Conservation (phyloP, 2,888 invertebrate species). For the Gonocerus acuteangulatus region DNA sequence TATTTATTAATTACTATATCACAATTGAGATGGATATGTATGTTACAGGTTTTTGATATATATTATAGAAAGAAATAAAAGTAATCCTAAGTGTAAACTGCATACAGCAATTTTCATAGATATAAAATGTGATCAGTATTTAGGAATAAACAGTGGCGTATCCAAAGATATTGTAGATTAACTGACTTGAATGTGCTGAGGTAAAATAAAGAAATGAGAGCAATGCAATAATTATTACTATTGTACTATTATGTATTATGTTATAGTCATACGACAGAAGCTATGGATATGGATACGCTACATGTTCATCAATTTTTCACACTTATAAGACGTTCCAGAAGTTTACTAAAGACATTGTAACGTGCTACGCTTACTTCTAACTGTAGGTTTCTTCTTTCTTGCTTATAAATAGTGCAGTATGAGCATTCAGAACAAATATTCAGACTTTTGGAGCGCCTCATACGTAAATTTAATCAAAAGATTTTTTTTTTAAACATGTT, state of each 20-base stretch:
- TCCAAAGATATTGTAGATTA: background rate
- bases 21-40: constrained; percentile 36
- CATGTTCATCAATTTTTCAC: too few species aligned
- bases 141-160: background rate
- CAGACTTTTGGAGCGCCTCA: constrained; percentile 24
- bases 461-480: background rate
- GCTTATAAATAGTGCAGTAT: too few species aligned
- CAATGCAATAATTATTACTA: too few species aligned
- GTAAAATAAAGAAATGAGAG: too few species aligned
- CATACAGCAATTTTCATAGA: background rate
- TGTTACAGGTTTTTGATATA: constrained; percentile 27
- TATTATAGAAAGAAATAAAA: background rate
- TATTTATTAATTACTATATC: constrained; percentile 32
- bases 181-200: too few species aligned
- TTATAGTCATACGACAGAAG: too few species aligned
- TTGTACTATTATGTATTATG: too few species aligned
- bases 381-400: background rate
- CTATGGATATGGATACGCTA: too few species aligned
- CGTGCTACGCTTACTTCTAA: background rate
- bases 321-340: background rate
- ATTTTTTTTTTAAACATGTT: too few species aligned
- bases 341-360: background rate
- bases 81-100: background rate
- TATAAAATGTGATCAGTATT: background rate
- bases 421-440: background rate